phyloP scores from a whole-genome alignment of 2,888 invertebrate species.

The Dynastes tityus region DNA sequence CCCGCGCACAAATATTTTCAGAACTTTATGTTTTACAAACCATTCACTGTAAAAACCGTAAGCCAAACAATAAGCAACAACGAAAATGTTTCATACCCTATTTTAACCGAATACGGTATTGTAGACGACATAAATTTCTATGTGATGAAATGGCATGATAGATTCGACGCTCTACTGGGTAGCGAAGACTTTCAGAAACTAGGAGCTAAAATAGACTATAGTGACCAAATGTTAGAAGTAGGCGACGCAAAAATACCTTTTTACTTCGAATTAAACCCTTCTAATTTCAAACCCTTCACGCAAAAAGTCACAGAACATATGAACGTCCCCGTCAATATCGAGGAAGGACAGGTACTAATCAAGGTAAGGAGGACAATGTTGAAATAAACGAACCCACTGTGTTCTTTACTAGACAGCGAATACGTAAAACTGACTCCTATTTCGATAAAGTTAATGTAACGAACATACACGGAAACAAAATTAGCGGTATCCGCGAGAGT shows the following conservation, averaged over 20 bases:
- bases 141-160: constrained; percentile 35
- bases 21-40: not conserved
- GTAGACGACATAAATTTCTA: constrained; percentile 36
- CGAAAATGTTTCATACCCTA: constrained; percentile 38
- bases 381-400: no score
- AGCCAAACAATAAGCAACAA: constrained; percentile 23
- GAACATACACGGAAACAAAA: no score
- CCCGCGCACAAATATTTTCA: not conserved
- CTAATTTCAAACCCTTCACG: not conserved
- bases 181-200: constrained; percentile 42
- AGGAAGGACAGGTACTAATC: constrained; percentile 19
- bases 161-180: constrained; percentile 48
- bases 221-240: constrained; percentile 24
- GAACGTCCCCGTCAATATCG: not conserved
- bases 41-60: constrained; percentile 41
- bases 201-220: constrained; percentile 48
- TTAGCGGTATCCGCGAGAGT: no score
- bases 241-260: constrained; percentile 35
- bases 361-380: constrained; percentile 14
- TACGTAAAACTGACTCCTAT: no score
- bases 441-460: no score
- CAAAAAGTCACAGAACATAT: not conserved
- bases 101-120: constrained; percentile 45
- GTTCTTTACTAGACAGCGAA: no score
- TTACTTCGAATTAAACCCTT: not conserved